Evolutionary conservation across 2,888 invertebrate genomes (phyloP).

Genomic region (Metellina segmentata): DNA sequence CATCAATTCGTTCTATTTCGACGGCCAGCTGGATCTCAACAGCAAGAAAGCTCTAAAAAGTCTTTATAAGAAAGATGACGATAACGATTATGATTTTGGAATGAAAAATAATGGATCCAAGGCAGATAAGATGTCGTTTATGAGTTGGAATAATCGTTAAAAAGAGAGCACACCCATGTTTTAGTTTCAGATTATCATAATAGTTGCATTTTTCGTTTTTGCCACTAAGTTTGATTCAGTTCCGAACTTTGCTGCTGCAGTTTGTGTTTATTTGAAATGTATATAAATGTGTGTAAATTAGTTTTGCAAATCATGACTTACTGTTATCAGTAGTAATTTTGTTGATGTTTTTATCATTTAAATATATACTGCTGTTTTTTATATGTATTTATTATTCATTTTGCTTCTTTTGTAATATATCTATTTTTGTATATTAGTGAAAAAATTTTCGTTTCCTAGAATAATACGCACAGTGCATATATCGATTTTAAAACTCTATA

Average conservation of each 20-base stretch:
- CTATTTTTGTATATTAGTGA: not conserved
- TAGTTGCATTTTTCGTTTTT: no score
- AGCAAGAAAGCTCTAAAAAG: slow-evolving; percentile 77
- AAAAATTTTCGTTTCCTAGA: slow-evolving; percentile 17
- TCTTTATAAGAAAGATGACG: slow-evolving; percentile 74
- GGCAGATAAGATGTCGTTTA: slow-evolving; percentile 57
- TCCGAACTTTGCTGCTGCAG: no score
- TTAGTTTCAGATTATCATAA: no score
- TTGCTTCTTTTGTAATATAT: not conserved
- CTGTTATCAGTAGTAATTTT: not conserved
- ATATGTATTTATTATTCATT: no score
- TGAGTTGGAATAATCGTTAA: slow-evolving; percentile 64
- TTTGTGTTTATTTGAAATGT: no score
- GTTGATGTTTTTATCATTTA: not conserved
- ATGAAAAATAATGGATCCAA: slow-evolving; percentile 45
- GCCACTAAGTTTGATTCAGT: no score
- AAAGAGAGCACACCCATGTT: no score
- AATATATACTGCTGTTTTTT: not conserved
- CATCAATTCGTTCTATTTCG: slow-evolving; percentile 78
- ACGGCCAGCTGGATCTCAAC: slow-evolving; percentile 78
- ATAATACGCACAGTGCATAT: slow-evolving; percentile 50
- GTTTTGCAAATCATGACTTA: no score
- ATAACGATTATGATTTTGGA: slow-evolving; percentile 73
- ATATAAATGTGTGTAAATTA: no score
- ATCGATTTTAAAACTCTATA: slow-evolving; percentile 48